Base-by-base conservation (phyloP, 2,888 invertebrate genomes). In the Torymus aiolomorphi region DNA sequence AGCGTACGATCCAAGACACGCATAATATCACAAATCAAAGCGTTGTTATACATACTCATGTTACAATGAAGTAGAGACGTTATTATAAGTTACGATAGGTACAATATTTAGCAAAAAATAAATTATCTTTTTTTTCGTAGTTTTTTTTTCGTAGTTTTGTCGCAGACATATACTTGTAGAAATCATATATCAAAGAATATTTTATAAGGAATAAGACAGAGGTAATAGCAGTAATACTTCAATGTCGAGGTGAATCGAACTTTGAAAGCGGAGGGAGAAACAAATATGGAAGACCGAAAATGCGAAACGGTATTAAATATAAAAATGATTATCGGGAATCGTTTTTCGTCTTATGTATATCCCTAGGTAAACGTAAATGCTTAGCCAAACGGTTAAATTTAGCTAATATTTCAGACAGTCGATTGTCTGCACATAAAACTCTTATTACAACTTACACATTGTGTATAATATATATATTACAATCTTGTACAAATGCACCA, bases 401-500 rank as follows among this genome's bases (percentile, higher is more conserved):
- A 12, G 12, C 31, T 61, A 51, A 70, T 59, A 20, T 54, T 62
- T 51, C 59, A 52, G 31, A 63, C 31, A 24, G 31, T 54, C 18
- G 14, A 73, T 16, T 59, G 59, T 77, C 52, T 16, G n/a, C 42
- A 77, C 54, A 51, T 63, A 61, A 24, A 80, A 80, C 65, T 5
- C 54, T 70, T 59, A 13, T 51, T 51, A 52, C 18, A 70, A 74
- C 18, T 59, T 57, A 4, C 57, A 52, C 72, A 61, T 51, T 70
- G 54, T 70, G 24, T 63, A 75, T 63, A 54, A n/a, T n/a, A 67
- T 74, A 72, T 76, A 71, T 72, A 73, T 62, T 76, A 79, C 65
- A 81, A 76, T 75, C 69, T 76, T 72, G 52, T 75, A 76, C 67
- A 81, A 81, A 71, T 79, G 73, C 78, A 63, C 63, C 20, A 18